Evolutionary conservation across 2,888 invertebrate species (phyloP), one percentile per base, ranked within the genome.

Genomic region (Zaprionus lineosus): DNA sequence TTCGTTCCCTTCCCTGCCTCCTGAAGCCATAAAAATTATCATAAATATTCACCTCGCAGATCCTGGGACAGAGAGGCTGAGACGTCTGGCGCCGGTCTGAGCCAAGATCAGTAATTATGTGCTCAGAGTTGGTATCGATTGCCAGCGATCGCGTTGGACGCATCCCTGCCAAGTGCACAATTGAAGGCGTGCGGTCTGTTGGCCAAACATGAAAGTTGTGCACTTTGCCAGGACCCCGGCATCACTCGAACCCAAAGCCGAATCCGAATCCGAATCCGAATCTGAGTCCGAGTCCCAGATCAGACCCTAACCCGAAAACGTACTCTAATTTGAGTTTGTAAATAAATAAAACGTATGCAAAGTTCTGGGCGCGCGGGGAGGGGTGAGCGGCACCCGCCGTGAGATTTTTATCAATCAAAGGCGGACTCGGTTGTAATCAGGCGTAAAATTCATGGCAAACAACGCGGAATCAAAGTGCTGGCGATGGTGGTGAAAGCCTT

Each of bases 341-440:
- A 11, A 3, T 33, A 15, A 31, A 3, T n/a, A 11, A 26, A 50
- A 28, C 15, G 12, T 9, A 28, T 40, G 7, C n/a, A n/a, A n/a
- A n/a, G n/a, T n/a, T n/a, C n/a, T 21, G 36, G 36, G 41, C n/a
- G 14, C 19, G n/a, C n/a, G n/a, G n/a, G n/a, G n/a, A n/a, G n/a
- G n/a, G n/a, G n/a, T n/a, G n/a, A 50, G 43, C 14, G 28, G 48
- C 65, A 11, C n/a, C n/a, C n/a, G 62, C 74, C 81, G 81, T 82
- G 81, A 86, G 81, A 82, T 85, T 79, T 72, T 72, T 72, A 82
- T 86, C 81, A 82, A 82, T 83, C 81, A 74, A 55, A 34, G 55
- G 41, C 46, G 48, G 43, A 14, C 37, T 24, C 34, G 6, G n/a
- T 31, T 66, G 74, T 64, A 86, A 83, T 78, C 81, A 82, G 86